These are phyloP conservation scores for Margaritifera margaritifera DNA, from an alignment of 2,888 invertebrate species.

Conservation along the genomic window DNA sequence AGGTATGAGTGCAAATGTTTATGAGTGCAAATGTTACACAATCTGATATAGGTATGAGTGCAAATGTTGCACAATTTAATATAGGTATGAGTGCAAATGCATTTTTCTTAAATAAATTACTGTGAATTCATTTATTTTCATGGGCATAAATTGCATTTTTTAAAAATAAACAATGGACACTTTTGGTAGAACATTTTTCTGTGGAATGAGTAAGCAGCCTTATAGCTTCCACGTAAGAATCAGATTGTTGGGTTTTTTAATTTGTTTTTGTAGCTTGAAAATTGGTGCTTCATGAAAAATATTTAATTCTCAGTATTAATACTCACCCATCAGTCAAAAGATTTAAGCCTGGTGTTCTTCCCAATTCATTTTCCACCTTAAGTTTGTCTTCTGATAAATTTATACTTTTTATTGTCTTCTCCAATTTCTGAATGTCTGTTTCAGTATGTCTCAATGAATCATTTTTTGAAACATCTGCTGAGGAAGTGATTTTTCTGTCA, in stretches of 20 bases:
- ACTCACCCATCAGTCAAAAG: conserved; percentile 23
- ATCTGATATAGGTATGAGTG: no score
- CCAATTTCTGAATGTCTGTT: neutral
- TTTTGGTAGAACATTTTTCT: no score
- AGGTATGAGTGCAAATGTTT: no score
- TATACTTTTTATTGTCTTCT: neutral
- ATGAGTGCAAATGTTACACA: no score
- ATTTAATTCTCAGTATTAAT: neutral
- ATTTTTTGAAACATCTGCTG: neutral
- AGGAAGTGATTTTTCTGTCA: neutral
- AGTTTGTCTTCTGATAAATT: neutral
- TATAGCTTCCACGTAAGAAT: no score
- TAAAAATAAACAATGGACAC: no score
- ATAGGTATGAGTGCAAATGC: no score
- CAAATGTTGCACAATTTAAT: no score
- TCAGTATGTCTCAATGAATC: neutral
- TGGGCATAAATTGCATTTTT: no score
- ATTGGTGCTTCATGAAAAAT: neutral
- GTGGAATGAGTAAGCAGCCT: no score
- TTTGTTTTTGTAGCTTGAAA: neutral
- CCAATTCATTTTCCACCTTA: conserved; percentile 1
- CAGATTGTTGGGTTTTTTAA: no score
- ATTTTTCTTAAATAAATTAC: neutral
- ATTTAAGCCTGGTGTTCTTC: conserved; percentile 10
- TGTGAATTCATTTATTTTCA: neutral